Conservation (phyloP, 2,888 invertebrate species). For the Leuctra nigra region DNA sequence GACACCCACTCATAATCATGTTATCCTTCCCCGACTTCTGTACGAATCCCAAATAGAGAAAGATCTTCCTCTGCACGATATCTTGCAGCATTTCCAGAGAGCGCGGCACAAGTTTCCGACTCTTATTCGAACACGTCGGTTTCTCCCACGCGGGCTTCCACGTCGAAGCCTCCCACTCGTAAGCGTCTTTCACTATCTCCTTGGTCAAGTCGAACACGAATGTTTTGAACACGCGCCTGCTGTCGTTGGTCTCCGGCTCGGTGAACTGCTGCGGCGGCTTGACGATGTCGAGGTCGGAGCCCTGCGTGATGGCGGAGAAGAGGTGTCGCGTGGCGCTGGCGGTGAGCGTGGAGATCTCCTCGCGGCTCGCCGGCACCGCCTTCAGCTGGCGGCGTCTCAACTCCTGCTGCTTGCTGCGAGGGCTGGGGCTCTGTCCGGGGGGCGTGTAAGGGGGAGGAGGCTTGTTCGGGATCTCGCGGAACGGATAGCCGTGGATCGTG, state of each 20-base stretch:
- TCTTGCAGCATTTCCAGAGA: slow-evolving; percentile 43
- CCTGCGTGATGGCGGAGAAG: slow-evolving; percentile 40
- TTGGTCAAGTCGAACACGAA: slow-evolving; percentile 53
- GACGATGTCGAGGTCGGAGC: slow-evolving; percentile 33
- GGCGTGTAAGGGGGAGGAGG: slow-evolving; percentile 71
- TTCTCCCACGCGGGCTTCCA: slow-evolving; percentile 47
- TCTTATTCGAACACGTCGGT: slow-evolving; percentile 32
- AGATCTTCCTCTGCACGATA: slow-evolving; percentile 46
- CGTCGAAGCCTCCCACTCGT: slow-evolving; percentile 37
- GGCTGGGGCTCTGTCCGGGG: slow-evolving; percentile 38
- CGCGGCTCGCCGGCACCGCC: slow-evolving; percentile 42
- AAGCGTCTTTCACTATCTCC: slow-evolving; percentile 49
- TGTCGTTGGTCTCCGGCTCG: slow-evolving; percentile 35
- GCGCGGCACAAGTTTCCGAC: slow-evolving; percentile 22
- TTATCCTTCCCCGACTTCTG: slow-evolving; percentile 48
- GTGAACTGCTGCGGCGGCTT: neutral
- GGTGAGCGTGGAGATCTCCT: slow-evolving; percentile 44
- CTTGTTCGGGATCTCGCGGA: slow-evolving; percentile 63
- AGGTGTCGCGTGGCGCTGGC: slow-evolving; percentile 43
- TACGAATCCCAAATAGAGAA: slow-evolving; percentile 47
- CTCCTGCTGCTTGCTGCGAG: slow-evolving; percentile 32
- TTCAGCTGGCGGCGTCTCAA: slow-evolving; percentile 37
- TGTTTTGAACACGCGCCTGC: slow-evolving; percentile 35
- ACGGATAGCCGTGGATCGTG: no score
- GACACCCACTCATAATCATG: slow-evolving; percentile 51